phyloP scores from a whole-genome alignment of 1,140 invertebrate species.

The Caerostris extrusa region DNA sequence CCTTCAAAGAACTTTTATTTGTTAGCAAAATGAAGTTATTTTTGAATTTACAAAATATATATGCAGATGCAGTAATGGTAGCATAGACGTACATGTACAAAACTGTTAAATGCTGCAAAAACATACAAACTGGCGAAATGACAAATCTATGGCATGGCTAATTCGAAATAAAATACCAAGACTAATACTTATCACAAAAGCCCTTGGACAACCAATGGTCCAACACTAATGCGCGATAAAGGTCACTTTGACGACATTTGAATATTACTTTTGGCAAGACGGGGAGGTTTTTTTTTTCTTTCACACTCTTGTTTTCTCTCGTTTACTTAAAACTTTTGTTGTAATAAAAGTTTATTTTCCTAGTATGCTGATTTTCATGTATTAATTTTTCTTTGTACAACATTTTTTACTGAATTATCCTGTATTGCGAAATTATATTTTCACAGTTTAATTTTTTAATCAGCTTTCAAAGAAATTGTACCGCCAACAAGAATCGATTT shows the following conservation, averaged over 20 bases:
- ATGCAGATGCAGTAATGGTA: neutral
- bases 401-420: too few species aligned
- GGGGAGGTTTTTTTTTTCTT: constrained; percentile 31
- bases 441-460: too few species aligned
- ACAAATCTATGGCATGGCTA: constrained; percentile 18
- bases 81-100: neutral
- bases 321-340: neutral
- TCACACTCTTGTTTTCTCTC: constrained; percentile 55
- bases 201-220: neutral
- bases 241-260: constrained; percentile 50
- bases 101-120: neutral
- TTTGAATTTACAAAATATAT: neutral
- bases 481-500: too few species aligned
- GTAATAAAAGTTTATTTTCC: neutral
- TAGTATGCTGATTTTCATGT: neutral
- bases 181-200: constrained; percentile 56
- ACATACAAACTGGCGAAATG: neutral
- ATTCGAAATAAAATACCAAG: neutral
- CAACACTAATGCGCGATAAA: constrained; percentile 31
- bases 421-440: too few species aligned
- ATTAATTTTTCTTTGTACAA: too few species aligned
- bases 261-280: constrained; percentile 42
- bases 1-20: too few species aligned
- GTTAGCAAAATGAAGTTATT: too few species aligned
- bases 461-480: too few species aligned